Evolutionary conservation across 2,797 vertebrate species (phyloP).

Genomic region (Tragopan temminckii): DNA sequence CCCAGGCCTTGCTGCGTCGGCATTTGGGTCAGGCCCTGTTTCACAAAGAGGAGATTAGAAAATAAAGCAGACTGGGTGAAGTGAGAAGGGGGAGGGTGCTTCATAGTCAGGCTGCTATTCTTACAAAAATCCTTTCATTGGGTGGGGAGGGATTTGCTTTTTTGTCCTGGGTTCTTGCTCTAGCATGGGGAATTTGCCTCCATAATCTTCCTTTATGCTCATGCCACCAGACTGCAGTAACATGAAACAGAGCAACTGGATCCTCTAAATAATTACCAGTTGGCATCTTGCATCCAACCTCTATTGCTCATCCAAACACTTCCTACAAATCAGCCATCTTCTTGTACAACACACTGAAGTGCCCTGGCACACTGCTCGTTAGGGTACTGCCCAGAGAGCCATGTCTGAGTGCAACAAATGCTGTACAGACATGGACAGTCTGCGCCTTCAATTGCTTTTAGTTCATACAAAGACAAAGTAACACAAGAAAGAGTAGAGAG

Average conservation of each 20-base stretch:
- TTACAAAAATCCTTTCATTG: neutral
- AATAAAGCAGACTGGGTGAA: neutral
- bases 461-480: neutral
- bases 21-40: neutral
- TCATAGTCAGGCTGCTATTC: neutral
- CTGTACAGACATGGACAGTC: neutral
- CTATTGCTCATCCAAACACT: neutral
- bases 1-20: neutral
- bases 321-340: neutral
- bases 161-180: neutral
- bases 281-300: neutral
- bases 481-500: neutral
- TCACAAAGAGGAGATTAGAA: constrained; percentile 2
- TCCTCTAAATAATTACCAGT: neutral
- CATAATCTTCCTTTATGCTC: neutral
- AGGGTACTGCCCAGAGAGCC: neutral
- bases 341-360: neutral
- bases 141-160: neutral
- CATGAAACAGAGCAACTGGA: neutral
- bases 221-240: neutral
- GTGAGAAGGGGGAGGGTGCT: neutral
- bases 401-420: neutral
- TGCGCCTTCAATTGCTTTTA: neutral
- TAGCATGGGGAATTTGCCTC: neutral
- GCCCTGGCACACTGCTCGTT: neutral